phyloP scores from a whole-genome alignment of 2,797 vertebrate genomes.

The Schizopygopsis malacanthus region DNA sequence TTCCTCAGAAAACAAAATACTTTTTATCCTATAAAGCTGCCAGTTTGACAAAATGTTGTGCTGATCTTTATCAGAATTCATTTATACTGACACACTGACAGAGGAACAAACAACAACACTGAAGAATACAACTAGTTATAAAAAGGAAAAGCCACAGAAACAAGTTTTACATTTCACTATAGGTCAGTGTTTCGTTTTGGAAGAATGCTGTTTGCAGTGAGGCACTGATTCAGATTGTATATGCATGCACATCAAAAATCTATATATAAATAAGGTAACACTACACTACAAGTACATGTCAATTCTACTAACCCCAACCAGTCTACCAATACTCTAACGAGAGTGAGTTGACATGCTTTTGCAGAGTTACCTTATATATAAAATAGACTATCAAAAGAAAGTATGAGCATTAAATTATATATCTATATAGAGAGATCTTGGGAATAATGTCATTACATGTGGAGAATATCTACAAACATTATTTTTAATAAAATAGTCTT shows the following conservation, averaged over 20 bases:
- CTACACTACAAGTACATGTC: neutral
- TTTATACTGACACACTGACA: constrained; percentile 3
- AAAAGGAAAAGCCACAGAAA: neutral
- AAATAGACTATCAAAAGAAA: neutral
- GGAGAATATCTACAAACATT: neutral
- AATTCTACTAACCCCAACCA: neutral
- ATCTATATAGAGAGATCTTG: neutral
- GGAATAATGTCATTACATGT: neutral
- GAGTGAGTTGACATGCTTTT: neutral
- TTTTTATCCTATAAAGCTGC: constrained; percentile 17
- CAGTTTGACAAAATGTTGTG: constrained; percentile 17
- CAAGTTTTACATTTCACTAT: neutral
- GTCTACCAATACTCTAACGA: neutral
- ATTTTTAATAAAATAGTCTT: neutral
- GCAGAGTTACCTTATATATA: neutral
- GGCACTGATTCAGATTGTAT: neutral
- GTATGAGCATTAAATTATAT: neutral
- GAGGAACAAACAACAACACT: neutral
- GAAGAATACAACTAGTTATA: neutral
- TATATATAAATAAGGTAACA: neutral
- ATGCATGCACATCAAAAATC: neutral
- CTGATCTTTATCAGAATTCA: constrained; percentile 27
- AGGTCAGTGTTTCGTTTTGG: neutral
- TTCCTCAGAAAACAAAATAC: constrained; percentile 4
- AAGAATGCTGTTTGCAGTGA: neutral